phyloP scores from a whole-genome alignment of 2,797 vertebrate species.

The Takifugu rubripes region DNA sequence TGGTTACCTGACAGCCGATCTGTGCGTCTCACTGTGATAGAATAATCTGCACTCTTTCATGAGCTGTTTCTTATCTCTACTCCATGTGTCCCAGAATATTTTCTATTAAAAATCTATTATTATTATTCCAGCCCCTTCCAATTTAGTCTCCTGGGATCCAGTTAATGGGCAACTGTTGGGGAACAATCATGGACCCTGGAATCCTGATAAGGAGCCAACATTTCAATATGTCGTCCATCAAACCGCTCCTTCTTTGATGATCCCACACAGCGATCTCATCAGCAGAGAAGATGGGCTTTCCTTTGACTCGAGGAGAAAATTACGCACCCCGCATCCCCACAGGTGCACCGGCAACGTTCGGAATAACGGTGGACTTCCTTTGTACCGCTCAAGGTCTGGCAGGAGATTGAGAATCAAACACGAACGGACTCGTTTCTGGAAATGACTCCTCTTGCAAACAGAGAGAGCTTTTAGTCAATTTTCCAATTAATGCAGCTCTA shows the following conservation, averaged over 20 bases:
- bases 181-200: neutral
- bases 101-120: too few relatives aligned
- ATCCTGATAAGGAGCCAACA: neutral
- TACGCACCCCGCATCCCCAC: neutral
- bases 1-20: too few relatives aligned
- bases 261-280: too few relatives aligned
- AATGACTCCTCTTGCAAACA: neutral
- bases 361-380: neutral
- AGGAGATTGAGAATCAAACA: neutral
- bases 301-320: neutral
- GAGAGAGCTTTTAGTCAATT: slow-evolving; percentile 13
- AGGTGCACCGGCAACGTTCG: neutral
- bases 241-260: neutral
- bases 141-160: neutral
- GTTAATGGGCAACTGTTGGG: slow-evolving; percentile 4
- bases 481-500: slow-evolving; percentile 16
- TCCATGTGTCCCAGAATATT: too few relatives aligned
- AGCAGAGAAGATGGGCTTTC: neutral
- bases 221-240: neutral
- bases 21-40: too few relatives aligned
- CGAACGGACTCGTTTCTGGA: neutral
- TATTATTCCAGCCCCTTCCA: too few relatives aligned
- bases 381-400: too few relatives aligned
- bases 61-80: too few relatives aligned
- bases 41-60: too few relatives aligned